A percentile compares a stretch with the other conserved stretches of the same genome.
These are phyloP conservation scores for Eptesicus fuscus DNA, from an alignment of 2,113 vertebrate genomes.

Conservation along the genomic window DNA sequence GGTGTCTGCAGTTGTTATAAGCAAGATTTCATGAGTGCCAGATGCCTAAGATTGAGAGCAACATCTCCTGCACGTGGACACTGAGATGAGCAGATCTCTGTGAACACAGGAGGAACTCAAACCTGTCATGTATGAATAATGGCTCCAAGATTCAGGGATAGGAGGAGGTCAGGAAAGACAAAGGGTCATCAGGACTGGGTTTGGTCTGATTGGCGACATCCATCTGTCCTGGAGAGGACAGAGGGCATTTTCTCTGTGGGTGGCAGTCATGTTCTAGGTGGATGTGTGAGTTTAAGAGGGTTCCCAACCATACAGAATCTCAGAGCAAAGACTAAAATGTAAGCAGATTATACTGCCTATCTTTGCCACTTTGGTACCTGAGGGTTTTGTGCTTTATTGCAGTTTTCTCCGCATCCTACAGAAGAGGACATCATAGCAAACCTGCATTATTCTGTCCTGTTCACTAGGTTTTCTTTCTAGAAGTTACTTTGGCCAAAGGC, in stretches of 20 bases:
- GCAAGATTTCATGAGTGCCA: background rate
- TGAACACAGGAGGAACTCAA: background rate
- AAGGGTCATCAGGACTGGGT: background rate
- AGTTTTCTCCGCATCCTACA: background rate
- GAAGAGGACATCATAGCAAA: background rate
- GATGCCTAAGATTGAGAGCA: background rate
- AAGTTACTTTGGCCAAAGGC: background rate
- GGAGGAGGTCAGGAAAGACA: background rate
- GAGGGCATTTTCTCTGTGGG: background rate
- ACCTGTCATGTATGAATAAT: accelerated
- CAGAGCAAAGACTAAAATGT: background rate
- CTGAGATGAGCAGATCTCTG: background rate
- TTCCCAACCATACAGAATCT: background rate
- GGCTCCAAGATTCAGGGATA: background rate
- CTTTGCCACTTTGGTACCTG: background rate
- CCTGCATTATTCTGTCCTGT: background rate
- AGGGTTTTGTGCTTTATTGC: background rate
- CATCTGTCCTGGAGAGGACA: background rate
- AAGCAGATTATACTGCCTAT: background rate
- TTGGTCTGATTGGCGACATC: background rate
- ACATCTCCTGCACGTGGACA: accelerated
- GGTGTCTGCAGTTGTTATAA: background rate
- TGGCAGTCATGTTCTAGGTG: background rate
- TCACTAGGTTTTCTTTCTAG: background rate
- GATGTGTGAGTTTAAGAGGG: background rate